A percentile compares a stretch with the other conserved stretches of the same genome.
These are phyloP conservation scores for Oxyruncus cristatus DNA, from an alignment of 2,113 vertebrate species.

Conservation along the genomic window DNA sequence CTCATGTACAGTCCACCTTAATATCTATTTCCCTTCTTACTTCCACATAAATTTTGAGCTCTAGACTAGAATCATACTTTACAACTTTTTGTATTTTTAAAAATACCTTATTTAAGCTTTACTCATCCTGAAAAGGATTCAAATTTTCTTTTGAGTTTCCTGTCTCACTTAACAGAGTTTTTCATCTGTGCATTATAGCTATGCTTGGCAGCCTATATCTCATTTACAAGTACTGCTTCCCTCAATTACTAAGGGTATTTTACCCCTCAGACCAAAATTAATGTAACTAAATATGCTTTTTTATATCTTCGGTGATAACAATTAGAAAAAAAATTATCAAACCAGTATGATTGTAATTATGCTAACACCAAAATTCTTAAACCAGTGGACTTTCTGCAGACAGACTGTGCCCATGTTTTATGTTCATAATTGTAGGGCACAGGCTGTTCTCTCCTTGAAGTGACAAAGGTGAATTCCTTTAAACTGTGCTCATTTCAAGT, in stretches of 20 bases:
- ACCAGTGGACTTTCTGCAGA: background rate
- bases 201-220: background rate
- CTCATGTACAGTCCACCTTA: background rate
- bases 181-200: background rate
- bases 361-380: background rate
- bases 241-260: background rate
- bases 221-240: background rate
- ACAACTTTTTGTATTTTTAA: background rate
- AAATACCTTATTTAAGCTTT: background rate
- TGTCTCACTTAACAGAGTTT: background rate
- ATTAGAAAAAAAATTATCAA: background rate
- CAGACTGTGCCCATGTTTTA: background rate
- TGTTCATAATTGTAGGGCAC: background rate
- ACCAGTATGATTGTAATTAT: background rate
- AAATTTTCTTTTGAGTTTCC: background rate
- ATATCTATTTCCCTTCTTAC: background rate
- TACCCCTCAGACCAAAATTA: background rate
- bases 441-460: slow-evolving; percentile 35
- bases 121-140: background rate
- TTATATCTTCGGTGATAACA: background rate
- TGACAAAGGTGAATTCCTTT: slow-evolving; percentile 54
- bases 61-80: background rate
- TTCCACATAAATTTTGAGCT: background rate
- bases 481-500: slow-evolving; percentile 32
- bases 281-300: background rate